These are phyloP conservation scores for Drosophila buzzatii DNA, from an alignment of 2,888 invertebrate species.

Conservation along the genomic window DNA sequence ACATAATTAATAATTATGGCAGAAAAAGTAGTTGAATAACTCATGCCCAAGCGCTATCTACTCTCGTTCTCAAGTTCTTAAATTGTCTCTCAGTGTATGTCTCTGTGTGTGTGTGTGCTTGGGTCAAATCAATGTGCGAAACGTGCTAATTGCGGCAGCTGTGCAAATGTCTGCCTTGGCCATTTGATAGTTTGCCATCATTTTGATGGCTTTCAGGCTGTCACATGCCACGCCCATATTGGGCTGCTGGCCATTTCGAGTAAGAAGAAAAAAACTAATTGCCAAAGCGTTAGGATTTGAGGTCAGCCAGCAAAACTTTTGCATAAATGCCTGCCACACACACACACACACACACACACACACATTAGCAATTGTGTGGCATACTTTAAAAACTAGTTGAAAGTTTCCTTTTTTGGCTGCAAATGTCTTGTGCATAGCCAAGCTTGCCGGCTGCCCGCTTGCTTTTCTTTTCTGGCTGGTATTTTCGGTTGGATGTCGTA, in stretches of 20 bases:
- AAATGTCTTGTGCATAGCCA: constrained; percentile 14
- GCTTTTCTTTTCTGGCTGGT: not conserved
- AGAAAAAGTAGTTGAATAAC: constrained; percentile 71
- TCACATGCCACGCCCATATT: constrained; percentile 25
- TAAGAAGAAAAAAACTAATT: constrained; percentile 65
- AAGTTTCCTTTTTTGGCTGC: constrained; percentile 37
- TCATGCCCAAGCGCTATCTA: constrained; percentile 33
- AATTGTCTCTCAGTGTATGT: constrained; percentile 4
- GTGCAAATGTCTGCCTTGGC: constrained; percentile 73
- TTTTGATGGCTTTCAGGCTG: constrained; percentile 65
- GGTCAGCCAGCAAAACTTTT: constrained; percentile 65
- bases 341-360: not conserved
- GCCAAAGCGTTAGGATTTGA: constrained; percentile 53
- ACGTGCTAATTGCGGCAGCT: constrained; percentile 81
- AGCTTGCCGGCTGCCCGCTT: not conserved
- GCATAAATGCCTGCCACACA: constrained; percentile 59
- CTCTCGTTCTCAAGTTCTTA: constrained; percentile 38
- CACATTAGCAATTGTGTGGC: constrained; percentile 50
- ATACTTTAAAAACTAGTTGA: constrained; percentile 64
- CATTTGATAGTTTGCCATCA: constrained; percentile 79
- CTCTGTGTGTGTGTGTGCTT: not conserved
- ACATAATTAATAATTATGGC: constrained; percentile 72
- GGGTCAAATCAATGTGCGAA: constrained; percentile 76
- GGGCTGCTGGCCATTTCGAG: constrained; percentile 54
- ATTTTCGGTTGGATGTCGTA: constrained; percentile 53